These are phyloP conservation scores for Chitala chitala DNA, from an alignment of 2,113 vertebrate species.

Conservation along the genomic window DNA sequence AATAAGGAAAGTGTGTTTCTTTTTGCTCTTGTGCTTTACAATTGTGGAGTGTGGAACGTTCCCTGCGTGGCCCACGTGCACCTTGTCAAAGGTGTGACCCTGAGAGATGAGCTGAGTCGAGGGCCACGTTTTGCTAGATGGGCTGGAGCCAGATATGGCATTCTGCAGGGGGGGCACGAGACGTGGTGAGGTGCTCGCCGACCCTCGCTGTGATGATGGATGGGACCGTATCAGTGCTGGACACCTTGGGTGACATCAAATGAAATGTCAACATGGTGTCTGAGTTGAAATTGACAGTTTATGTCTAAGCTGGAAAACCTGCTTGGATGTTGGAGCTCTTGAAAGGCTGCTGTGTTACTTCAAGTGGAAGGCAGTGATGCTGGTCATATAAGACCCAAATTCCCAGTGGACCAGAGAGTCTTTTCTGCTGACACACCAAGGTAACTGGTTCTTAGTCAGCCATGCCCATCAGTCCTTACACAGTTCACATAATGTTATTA, in stretches of 20 bases:
- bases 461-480: too few relatives aligned
- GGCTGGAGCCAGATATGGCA: slow-evolving; percentile 90
- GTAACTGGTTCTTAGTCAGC: too few relatives aligned
- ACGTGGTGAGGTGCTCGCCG: slow-evolving; percentile 78
- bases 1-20: slow-evolving; percentile 13
- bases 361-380: too few relatives aligned
- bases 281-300: not conserved
- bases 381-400: too few relatives aligned
- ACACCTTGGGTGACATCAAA: too few relatives aligned
- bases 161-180: slow-evolving; percentile 83
- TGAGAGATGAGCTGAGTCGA: slow-evolving; percentile 84
- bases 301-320: not conserved
- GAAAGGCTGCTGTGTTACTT: too few relatives aligned
- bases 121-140: slow-evolving; percentile 86
- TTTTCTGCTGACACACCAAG: too few relatives aligned
- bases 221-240: not conserved
- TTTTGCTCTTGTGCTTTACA: slow-evolving; percentile 35
- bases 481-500: not conserved
- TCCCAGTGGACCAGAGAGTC: too few relatives aligned
- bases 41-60: slow-evolving; percentile 90
- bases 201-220: too few relatives aligned
- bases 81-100: slow-evolving; percentile 77
- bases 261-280: too few relatives aligned
- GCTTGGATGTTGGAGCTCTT: too few relatives aligned
- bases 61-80: slow-evolving; percentile 91